phyloP scores from a whole-genome alignment of 2,797 vertebrate species.

The Liasis olivaceus region DNA sequence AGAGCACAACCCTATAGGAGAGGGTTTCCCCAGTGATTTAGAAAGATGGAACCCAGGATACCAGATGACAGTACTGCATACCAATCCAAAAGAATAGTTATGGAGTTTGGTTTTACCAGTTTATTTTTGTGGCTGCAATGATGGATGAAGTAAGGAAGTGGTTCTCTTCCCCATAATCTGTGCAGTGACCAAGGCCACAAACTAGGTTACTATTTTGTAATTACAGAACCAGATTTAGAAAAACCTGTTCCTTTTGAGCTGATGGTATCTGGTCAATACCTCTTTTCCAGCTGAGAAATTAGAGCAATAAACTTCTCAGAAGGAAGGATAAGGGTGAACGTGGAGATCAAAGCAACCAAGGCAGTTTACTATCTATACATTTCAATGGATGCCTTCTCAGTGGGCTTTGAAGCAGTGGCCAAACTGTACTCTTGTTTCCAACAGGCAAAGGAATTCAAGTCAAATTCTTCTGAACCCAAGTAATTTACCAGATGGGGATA shows the following conservation, averaged over 20 bases:
- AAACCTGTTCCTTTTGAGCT: not conserved
- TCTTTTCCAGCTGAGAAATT: not conserved
- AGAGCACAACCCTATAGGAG: not conserved
- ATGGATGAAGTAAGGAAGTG: not conserved
- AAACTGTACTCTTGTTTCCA: not conserved
- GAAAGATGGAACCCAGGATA: not conserved
- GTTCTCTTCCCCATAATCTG: not conserved
- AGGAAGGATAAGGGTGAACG: not conserved
- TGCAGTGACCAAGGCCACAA: not conserved
- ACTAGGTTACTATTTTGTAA: not conserved
- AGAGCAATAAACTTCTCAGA: not conserved
- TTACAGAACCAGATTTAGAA: not conserved
- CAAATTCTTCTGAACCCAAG: constrained; percentile 28
- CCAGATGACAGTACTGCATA: not conserved
- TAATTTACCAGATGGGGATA: constrained; percentile 4
- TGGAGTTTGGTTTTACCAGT: not conserved
- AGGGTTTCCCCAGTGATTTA: not conserved
- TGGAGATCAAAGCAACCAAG: not conserved
- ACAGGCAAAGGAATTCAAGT: not conserved
- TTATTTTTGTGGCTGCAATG: not conserved
- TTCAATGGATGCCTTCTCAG: not conserved
- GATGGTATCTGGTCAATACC: not conserved
- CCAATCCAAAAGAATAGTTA: not conserved
- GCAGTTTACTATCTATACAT: constrained; percentile 1
- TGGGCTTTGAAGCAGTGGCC: constrained; percentile 3